Evolutionary conservation across 2,113 vertebrate genomes (phyloP).

Genomic region (Ceuthmochares aereus): DNA sequence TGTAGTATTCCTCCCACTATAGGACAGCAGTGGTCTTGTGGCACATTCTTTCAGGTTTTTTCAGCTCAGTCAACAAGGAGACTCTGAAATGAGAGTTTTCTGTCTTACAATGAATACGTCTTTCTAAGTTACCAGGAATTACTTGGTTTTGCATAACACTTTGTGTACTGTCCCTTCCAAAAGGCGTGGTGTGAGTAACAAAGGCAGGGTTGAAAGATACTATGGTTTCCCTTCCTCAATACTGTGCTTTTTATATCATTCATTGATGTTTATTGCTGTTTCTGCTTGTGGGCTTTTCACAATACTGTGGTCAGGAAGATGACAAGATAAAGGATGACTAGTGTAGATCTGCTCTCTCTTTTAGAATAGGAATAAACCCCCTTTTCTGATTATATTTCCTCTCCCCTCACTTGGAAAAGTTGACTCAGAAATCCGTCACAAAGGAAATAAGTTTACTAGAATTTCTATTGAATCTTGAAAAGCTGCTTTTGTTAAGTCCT

Average conservation of each 20-base stretch:
- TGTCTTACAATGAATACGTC: not conserved
- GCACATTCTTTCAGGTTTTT: not conserved
- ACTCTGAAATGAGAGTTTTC: not conserved
- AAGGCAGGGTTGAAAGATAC: constrained; percentile 57
- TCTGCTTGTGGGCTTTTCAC: constrained; percentile 39
- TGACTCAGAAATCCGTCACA: constrained; percentile 39
- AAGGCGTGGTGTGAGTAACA: constrained; percentile 30
- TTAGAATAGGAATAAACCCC: constrained; percentile 17
- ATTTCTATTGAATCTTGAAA: constrained; percentile 34
- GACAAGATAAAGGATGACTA: constrained; percentile 24
- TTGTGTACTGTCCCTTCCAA: constrained; percentile 1
- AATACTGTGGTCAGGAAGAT: constrained; percentile 21
- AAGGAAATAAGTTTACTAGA: constrained; percentile 41
- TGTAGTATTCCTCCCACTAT: not conserved
- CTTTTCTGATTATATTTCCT: constrained; percentile 43
- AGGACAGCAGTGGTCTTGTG: not conserved
- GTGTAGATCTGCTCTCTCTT: constrained; percentile 22
- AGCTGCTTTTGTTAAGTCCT: not conserved
- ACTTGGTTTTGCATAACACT: not conserved
- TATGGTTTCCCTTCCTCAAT: not conserved
- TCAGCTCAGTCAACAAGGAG: not conserved
- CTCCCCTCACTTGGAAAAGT: constrained; percentile 18
- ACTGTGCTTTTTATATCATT: not conserved
- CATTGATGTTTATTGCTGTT: not conserved
- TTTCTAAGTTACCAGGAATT: not conserved